Evolutionary conservation across 2,113 vertebrate genomes (phyloP), one percentile per base, ranked within the genome.

Genomic region (Heterotis niloticus): DNA sequence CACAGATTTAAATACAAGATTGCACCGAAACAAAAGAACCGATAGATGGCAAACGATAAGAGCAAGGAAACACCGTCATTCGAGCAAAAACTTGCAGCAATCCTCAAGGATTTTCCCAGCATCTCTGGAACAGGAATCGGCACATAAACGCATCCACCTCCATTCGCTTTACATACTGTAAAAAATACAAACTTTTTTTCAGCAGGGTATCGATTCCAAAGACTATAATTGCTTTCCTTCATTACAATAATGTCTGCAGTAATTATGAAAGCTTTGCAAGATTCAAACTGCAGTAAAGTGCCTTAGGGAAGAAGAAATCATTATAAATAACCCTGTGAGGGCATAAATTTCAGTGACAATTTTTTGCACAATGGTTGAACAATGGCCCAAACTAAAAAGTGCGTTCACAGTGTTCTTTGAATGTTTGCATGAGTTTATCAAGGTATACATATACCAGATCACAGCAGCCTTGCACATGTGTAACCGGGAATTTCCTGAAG

Each of bases 281-380:
- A 64, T 75, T 75, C 24, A 13, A 11, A 64, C 28, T 75, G 26
- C 62, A 44, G 11, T 29, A 16, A 60, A 75, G 20, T 44, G 26
- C 72, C n/a, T 59, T 59, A 74, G 72, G 72, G 24, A 74, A 74
- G 57, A 16, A n/a, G 54, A 28, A 18, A 54, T 56, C 52, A 73
- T 60, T 29, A 75, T 64, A 64, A 23, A 44, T 52, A 29, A 44
- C 26, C 26, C 54, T 74, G 57, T 59, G 54, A 23, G 28, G 5
- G 20, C 17, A 75, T 5, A 64, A 62, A 51, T 74, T 20, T 62
- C 14, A 62, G 59, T 62, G 2, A 44, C 34, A n/a, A 34, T 12
- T 71, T n/a, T 51, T 71, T 71, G 10, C 44, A 54, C 59, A 62
- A 44, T 7, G 34, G 34, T 44, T 7, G 2, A 44, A 44, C 3